Base-by-base conservation (phyloP, 2,888 invertebrate species). In the Onchidella celtica region DNA sequence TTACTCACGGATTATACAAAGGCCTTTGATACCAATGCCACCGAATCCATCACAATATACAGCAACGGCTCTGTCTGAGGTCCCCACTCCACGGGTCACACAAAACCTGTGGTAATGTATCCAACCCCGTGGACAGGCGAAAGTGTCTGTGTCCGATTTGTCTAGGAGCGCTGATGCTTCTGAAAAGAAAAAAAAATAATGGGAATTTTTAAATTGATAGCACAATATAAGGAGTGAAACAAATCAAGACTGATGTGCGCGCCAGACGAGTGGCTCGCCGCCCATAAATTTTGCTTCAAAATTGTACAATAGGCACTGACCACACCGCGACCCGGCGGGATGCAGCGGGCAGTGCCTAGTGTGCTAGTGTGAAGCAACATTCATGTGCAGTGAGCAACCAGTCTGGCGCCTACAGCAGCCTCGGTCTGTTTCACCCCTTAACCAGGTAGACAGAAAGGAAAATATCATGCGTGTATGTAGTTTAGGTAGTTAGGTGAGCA, bases 1-100 rank as follows among this genome's bases (percentile, higher is more conserved):
- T 11, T 55, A 80, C 80, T 80, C 32, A 80, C 80, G 59, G 24
- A 59, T 80, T 32, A 80, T 74, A 63, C 80, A 80, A 32, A 74
- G 68, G 3, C 80, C 80, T n/a, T 74, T 80, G 61, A 80, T 68
- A n/a, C 80, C 80, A n/a, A 80, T 75, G 14, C 80, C 80, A 14
- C 74, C 80, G 57, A 74, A 74, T 9, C 74, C 59, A 36, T 80
- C 80, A 38, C 80, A 80, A 24, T 80, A 80, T n/a, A 74, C 1
- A 32, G 80, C 80, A 1, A 80, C 69, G 0, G 66, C 80, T 24
- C 68, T 24, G 59, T 80, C 74, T 6, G 80, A 74, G 17, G 34
- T 40, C 2, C 68, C 74, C 55, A 47, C 38, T 17, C 38, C 80
- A 3, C 29, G 27, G 34, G 68, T 68, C 29, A 80, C 74, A 65